Base-by-base conservation (phyloP, 1,140 invertebrate genomes). In the Frieseomelitta varia region DNA sequence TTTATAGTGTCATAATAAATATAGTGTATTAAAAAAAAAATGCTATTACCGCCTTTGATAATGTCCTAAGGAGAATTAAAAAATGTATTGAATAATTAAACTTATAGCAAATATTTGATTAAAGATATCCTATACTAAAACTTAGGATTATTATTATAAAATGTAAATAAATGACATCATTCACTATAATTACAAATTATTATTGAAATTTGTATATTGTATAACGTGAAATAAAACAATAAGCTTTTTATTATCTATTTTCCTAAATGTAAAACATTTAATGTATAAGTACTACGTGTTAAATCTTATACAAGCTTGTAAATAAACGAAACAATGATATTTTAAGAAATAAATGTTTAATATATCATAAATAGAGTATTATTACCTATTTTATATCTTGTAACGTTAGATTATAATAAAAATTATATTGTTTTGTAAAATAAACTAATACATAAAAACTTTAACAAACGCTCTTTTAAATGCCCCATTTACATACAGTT, bases 211-310 rank as follows among this genome's bases (percentile, higher is more conserved):
- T 65, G 39, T 39, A 84, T 84, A 90, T 74, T 69, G 73, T 72
- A 73, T 53, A 87, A 81, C 69, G 68, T 74, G 63, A 88, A 85
- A 77, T 82, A 83, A 90, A 90, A 90, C 80, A 87, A 80, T 87
- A 82, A 90, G 72, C 56, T 85, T 85, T 77, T 85, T 79, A 78
- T 87, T 81, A 85, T 55, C 65, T 88, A 87, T 55, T 84, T 53
- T 53, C 76, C 74, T 81, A 88, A 77, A 79, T 73, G 58, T 84
- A 88, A 88, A 88, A 81, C 67, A 72, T 88, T 47, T 8, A 88
- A 87, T 47, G 39, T 47, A 87, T 88, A 88, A 88, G 87, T 88
- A 88, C 87, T 74, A 61, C n/a, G 65, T 39, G 53, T 21, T 88
- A 72, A 79, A 88, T 76, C 63, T 71, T 85, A 88, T 55, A 75